Evolutionary conservation across 2,888 invertebrate species (phyloP).

Genomic region (Bruchidius siliquastri): DNA sequence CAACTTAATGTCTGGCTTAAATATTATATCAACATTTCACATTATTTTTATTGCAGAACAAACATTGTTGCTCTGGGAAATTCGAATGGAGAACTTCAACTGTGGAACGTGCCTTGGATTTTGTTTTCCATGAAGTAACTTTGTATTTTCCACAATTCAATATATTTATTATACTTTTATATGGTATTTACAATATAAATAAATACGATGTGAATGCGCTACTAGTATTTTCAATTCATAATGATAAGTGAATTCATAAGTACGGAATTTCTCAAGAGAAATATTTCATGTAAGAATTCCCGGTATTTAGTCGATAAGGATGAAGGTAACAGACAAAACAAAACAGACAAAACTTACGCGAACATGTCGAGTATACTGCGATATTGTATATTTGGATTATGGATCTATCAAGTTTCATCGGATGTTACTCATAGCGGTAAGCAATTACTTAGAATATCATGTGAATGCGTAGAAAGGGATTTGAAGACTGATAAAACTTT

Average conservation of each 20-base stretch:
- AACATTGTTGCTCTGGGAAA: slow-evolving; percentile 38
- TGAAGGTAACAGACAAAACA: not conserved
- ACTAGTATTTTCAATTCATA: not conserved
- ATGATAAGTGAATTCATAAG: not conserved
- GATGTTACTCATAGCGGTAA: not conserved
- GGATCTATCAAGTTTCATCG: not conserved
- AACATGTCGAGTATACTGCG: too few relatives aligned
- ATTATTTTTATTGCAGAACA: slow-evolving; percentile 29
- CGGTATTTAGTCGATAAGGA: not conserved
- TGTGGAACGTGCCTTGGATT: slow-evolving; percentile 44
- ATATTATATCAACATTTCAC: too few relatives aligned
- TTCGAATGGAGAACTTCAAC: slow-evolving; percentile 37
- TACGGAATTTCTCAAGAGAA: not conserved
- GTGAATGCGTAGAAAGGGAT: too few relatives aligned
- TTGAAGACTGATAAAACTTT: too few relatives aligned
- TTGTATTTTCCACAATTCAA: not conserved
- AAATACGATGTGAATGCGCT: not conserved
- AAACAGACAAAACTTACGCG: too few relatives aligned
- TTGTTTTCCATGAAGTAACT: slow-evolving; percentile 10
- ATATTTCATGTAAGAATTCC: not conserved
- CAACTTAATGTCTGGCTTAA: too few relatives aligned
- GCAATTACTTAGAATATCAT: not conserved
- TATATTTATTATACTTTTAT: not conserved
- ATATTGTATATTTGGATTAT: not conserved
- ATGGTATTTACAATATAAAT: not conserved